Evolutionary conservation across 2,888 invertebrate species (phyloP).

Genomic region (Sturmia bella): DNA sequence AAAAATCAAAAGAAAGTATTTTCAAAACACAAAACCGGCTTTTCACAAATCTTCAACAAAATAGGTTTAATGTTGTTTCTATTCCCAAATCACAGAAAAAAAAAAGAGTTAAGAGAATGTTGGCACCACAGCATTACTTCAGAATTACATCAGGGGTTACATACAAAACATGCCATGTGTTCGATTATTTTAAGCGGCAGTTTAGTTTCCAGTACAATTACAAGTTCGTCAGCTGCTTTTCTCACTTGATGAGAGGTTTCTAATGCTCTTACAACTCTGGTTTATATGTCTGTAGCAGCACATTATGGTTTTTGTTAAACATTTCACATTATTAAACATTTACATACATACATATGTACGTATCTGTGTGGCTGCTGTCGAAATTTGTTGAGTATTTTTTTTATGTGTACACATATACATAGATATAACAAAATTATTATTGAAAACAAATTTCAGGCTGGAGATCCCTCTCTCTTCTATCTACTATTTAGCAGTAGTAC

Average conservation of each 20-base stretch:
- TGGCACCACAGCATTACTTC: neutral
- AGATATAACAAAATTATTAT: conserved; percentile 26
- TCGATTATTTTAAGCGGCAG: conserved; percentile 3
- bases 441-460: conserved; percentile 59
- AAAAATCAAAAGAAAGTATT: conserved; percentile 31
- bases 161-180: conserved; percentile 32
- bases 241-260: conserved; percentile 24
- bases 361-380: conserved; percentile 36
- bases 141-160: neutral
- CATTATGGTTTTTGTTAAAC: neutral
- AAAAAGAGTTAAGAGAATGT: neutral
- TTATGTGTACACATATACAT: neutral
- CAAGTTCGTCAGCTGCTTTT: conserved; percentile 30
- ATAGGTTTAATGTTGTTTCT: neutral
- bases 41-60: conserved; percentile 13
- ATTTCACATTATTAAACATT: neutral
- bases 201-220: conserved; percentile 16
- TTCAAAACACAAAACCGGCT: conserved; percentile 45
- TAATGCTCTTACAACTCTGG: conserved; percentile 40
- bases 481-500: conserved; percentile 1
- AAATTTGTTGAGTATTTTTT: conserved; percentile 46
- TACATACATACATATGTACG: conserved; percentile 28
- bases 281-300: conserved; percentile 1
- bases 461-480: conserved; percentile 48
- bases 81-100: neutral